Evolutionary conservation across 2,888 invertebrate species (phyloP), one percentile per base, ranked within the genome.

Genomic region (Drosophila algonquin): DNA sequence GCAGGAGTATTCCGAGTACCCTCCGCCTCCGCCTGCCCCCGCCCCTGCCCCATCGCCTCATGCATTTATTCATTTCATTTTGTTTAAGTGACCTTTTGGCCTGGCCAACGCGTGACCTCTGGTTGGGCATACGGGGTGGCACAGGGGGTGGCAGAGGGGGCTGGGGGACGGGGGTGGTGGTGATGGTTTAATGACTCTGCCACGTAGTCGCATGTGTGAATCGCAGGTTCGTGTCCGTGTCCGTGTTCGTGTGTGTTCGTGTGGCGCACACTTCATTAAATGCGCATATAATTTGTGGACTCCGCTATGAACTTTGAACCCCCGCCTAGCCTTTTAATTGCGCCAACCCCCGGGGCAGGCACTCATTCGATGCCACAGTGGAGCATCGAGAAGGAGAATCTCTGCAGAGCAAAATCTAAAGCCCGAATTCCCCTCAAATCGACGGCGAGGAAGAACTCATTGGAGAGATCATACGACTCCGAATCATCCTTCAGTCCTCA

Each of bases 211-310:
- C 77, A 77, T 77, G 76, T 76, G 77, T 69, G 74, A 73, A 69
- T 35, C 63, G 75, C 35, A 30, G 35, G 56, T 30, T 7, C 21
- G 46, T 18, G 47, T 47, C 51, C 4, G 40, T 40, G 40, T 40
- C 14, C 50, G 55, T 56, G 48, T 61, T 46, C 18, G 47, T 62
- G 24, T 54, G 53, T 55, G 54, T 62, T 59, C 72, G 71, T 61
- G 65, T 76, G 61, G 68, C 63, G 73, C 80, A 77, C 81, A 80
- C 76, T 81, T 80, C 80, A 80, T 80, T 80, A 80, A 81, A 81
- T 80, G 76, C 79, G 74, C 76, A 76, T 81, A 81, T 81, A 80
- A 80, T 80, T 80, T 79, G 79, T 74, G 73, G 61, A 61, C 14
- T 40, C 46, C 52, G 53, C 44, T 45, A 48, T 70, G 63, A 71